Conservation (phyloP, 2,113 vertebrate genomes). For the Ciconia boyciana region DNA sequence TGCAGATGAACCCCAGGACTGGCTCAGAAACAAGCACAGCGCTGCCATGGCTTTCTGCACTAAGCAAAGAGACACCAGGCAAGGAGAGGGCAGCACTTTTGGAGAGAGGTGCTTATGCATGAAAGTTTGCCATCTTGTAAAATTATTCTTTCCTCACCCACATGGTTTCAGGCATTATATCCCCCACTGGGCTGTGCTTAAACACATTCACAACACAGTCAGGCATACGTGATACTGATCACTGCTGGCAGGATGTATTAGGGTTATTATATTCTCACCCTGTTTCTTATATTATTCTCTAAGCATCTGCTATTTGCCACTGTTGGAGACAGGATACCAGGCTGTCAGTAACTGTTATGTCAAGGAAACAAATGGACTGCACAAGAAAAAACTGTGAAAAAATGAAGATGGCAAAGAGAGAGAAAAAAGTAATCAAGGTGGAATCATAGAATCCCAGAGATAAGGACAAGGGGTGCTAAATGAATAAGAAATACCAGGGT, state of each 20-base stretch:
- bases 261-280: constrained; percentile 44
- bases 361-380: constrained; percentile 38
- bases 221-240: neutral
- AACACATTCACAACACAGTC: neutral
- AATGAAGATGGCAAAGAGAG: neutral
- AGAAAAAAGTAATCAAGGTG: neutral
- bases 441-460: neutral
- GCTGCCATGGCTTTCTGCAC: neutral
- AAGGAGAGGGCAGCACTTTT: neutral
- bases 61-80: neutral
- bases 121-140: neutral
- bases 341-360: constrained; percentile 39
- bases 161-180: neutral
- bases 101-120: neutral
- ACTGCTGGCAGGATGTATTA: constrained; percentile 31
- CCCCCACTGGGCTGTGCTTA: neutral
- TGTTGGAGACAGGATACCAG: constrained; percentile 32
- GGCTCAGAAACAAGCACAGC: neutral
- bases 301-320: constrained; percentile 59
- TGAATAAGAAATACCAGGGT: neutral
- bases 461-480: neutral
- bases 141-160: neutral
- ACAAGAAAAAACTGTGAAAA: neutral
- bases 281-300: constrained; percentile 31
- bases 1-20: neutral